phyloP scores from a whole-genome alignment of 2,113 vertebrate genomes.

The Carassius gibelio region DNA sequence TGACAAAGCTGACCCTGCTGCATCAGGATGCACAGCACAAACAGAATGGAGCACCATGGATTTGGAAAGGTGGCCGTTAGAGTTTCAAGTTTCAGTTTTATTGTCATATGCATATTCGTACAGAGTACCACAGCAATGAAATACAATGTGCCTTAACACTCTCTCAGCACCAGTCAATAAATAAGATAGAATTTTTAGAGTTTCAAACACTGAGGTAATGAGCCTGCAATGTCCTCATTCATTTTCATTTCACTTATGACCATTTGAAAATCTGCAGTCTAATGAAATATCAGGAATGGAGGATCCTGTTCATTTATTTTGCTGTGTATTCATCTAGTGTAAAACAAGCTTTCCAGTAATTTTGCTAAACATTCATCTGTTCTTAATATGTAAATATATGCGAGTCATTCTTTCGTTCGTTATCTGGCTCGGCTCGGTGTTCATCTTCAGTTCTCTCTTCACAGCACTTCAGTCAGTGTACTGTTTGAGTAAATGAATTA shows the following conservation, averaged over 20 bases:
- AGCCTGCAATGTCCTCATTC: constrained; percentile 43
- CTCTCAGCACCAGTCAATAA: no score
- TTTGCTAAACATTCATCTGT: not conserved
- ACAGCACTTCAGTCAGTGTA: no score
- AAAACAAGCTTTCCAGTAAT: not conserved
- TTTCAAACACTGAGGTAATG: constrained; percentile 36
- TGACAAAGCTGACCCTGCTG: not conserved
- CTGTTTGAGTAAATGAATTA: no score
- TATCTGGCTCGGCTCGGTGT: no score
- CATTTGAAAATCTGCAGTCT: constrained; percentile 33
- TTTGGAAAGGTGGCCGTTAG: constrained; percentile 39
- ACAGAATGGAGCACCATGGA: not conserved
- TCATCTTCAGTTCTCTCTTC: no score
- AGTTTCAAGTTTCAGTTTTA: no score
- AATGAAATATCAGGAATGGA: constrained; percentile 40
- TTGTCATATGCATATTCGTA: no score
- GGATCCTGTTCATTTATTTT: constrained; percentile 31
- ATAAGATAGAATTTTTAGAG: not conserved
- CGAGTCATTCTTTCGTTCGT: no score
- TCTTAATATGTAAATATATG: not conserved
- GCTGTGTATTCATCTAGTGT: constrained; percentile 20
- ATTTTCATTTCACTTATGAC: constrained; percentile 45
- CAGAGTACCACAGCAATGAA: no score
- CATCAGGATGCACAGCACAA: not conserved
- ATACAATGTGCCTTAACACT: no score